Evolutionary conservation across 37 sponge, comb jelly and placozoan genomes (phyloP), one percentile per base, ranked within the genome.

Genomic region (Amphimedon queenslandica): DNA sequence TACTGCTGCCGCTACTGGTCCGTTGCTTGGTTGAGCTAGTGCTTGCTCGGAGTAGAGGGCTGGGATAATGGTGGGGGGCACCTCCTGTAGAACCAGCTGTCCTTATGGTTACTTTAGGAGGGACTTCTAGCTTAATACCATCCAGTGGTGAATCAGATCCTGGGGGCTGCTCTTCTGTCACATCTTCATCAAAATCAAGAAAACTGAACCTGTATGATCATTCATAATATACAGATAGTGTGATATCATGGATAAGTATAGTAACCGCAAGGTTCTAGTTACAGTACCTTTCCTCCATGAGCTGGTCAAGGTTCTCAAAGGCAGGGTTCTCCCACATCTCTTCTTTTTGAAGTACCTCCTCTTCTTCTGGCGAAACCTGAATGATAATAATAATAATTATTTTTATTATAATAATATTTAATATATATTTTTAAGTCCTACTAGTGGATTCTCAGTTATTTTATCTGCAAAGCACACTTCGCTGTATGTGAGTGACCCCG

Each of bases 281-380:
- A 60, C 24, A 1, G 33, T 42, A 93, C 88, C 94, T 77, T 75
- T 93, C 94, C 34, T 93, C 89, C 84, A 93, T 79, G 4, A 93
- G 78, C 63, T 93, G 86, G 35, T 93, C 89, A 56, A 82, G 81
- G 80, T 88, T 87, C 42, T 80, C 79, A 82, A 85, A 93, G 24
- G 65, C 82, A 16, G 94, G 94, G 55, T 93, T 93, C 77, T 93
- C 89, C 94, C 94, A 93, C 18, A 79, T 34, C 0, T 67, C 78
- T 2, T 2, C 42, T 65, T 81, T 64, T 63, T 84, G 41, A 30
- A 73, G 56, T 42, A 43, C 55, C 24, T 85, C 40, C 66, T 93
- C 94, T 69, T 93, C 94, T 1, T 82, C 85, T 27, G 82, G 74
- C 41, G 85, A 43, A 76, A 76, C 37, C 68, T 56, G 64, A 0